A percentile compares a stretch with the other conserved stretches of the same genome.
Evolutionary conservation across 2,888 invertebrate species (phyloP).

Genomic region (Cinara cedri): DNA sequence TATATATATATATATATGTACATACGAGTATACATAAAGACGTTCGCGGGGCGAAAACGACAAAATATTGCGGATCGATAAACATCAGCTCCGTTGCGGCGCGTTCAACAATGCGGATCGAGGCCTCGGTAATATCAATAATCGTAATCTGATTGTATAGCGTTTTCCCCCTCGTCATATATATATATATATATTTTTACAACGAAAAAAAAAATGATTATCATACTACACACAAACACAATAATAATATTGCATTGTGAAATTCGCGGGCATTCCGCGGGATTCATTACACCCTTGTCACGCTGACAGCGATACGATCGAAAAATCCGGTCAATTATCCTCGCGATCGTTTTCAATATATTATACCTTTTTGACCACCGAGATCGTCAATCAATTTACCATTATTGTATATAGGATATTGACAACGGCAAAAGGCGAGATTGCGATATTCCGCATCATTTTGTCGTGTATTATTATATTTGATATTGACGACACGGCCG

Average conservation of each 20-base stretch:
- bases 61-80: constrained; percentile 56
- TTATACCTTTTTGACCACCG: constrained; percentile 47
- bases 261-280: constrained; percentile 46
- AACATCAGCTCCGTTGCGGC: constrained; percentile 25
- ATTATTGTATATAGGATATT: no score
- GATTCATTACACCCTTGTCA: constrained; percentile 57
- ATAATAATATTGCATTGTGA: constrained; percentile 40
- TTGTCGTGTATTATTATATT: constrained; percentile 8
- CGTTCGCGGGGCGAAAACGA: constrained; percentile 51
- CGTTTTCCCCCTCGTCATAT: constrained; percentile 22
- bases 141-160: constrained; percentile 52
- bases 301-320: constrained; percentile 55
- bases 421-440: constrained; percentile 48
- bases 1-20: no score
- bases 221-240: constrained; percentile 34
- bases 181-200: constrained; percentile 39
- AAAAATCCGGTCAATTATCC: constrained; percentile 57
- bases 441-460: constrained; percentile 4
- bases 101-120: constrained; percentile 36
- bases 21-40: constrained; percentile 49
- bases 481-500: no score
- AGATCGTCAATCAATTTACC: constrained; percentile 50
- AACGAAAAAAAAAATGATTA: constrained; percentile 42
- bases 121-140: constrained; percentile 33
- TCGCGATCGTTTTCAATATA: constrained; percentile 46